Percentiles rank a stretch among this genome's conserved stretches.
phyloP scores from a whole-genome alignment of 2,888 invertebrate species.

The Noctua janthe region DNA sequence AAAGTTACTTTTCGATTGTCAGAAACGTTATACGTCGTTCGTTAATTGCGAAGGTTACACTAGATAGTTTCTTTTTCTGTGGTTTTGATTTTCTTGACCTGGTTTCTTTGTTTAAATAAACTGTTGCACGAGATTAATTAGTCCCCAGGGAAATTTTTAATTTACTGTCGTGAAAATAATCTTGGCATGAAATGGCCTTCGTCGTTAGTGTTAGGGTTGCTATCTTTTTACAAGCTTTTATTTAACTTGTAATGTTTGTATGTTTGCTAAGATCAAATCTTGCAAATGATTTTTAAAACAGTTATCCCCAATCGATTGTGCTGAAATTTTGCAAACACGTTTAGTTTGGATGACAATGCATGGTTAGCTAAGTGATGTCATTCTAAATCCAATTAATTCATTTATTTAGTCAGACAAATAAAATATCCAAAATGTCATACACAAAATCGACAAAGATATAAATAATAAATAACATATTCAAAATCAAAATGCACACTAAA shows the following conservation, averaged over 20 bases:
- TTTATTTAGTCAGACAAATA: no score
- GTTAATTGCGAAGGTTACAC: slow-evolving; percentile 75
- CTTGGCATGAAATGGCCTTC: slow-evolving; percentile 53
- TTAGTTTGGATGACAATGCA: neutral
- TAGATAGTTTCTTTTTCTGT: slow-evolving; percentile 74
- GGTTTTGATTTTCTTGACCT: slow-evolving; percentile 88
- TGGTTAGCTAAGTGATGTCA: neutral
- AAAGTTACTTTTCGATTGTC: slow-evolving; percentile 57
- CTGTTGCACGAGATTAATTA: slow-evolving; percentile 85
- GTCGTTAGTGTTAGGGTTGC: slow-evolving; percentile 43
- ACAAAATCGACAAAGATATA: no score
- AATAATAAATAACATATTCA: no score
- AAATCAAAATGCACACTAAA: no score
- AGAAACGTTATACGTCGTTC: slow-evolving; percentile 56
- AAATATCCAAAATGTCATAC: no score
- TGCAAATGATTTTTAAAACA: neutral
- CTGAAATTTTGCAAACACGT: neutral
- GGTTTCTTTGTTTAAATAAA: slow-evolving; percentile 84
- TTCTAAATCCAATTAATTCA: neutral
- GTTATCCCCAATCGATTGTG: neutral
- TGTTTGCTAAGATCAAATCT: neutral
- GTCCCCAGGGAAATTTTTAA: slow-evolving; percentile 72
- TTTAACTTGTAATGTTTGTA: neutral
- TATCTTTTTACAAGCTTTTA: slow-evolving; percentile 7
- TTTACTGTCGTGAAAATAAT: slow-evolving; percentile 71